phyloP scores from a whole-genome alignment of 2,797 vertebrate species.

The Furcifer pardalis region DNA sequence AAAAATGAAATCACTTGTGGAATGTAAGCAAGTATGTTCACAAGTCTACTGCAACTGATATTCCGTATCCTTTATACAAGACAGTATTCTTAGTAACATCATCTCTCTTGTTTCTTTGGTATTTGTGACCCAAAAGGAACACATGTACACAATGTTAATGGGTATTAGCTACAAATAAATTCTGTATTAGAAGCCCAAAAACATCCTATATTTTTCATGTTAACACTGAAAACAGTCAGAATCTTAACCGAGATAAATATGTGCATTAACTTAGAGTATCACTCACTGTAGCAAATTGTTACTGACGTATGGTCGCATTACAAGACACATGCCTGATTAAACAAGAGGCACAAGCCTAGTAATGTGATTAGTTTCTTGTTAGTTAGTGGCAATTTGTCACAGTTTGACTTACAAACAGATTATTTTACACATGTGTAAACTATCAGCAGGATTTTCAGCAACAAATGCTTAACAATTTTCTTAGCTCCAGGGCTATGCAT shows the following conservation, averaged over 20 bases:
- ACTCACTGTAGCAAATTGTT: not conserved
- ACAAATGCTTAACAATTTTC: conserved; percentile 1
- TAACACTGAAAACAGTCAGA: conserved; percentile 15
- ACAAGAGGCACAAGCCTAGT: too few relatives aligned
- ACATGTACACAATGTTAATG: conserved; percentile 59
- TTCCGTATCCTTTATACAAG: conserved; percentile 14
- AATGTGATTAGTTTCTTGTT: too few relatives aligned
- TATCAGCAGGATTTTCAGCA: not conserved
- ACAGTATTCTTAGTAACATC: not conserved
- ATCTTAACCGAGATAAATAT: too few relatives aligned
- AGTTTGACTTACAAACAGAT: too few relatives aligned
- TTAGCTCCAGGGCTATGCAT: conserved; percentile 52
- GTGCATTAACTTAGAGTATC: not conserved
- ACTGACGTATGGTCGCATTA: too few relatives aligned
- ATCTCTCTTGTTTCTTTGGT: not conserved
- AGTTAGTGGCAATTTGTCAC: too few relatives aligned
- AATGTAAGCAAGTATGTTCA: not conserved
- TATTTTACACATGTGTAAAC: too few relatives aligned
- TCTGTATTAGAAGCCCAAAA: conserved; percentile 45
- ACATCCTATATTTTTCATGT: conserved; percentile 38
- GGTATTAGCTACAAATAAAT: conserved; percentile 64
- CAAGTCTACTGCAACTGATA: not conserved
- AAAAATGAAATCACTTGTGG: not conserved
- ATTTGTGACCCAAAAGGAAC: conserved; percentile 39
- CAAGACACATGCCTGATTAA: too few relatives aligned